These are phyloP conservation scores for Aplocera efformata DNA, from an alignment of 2,888 invertebrate genomes.

Conservation along the genomic window DNA sequence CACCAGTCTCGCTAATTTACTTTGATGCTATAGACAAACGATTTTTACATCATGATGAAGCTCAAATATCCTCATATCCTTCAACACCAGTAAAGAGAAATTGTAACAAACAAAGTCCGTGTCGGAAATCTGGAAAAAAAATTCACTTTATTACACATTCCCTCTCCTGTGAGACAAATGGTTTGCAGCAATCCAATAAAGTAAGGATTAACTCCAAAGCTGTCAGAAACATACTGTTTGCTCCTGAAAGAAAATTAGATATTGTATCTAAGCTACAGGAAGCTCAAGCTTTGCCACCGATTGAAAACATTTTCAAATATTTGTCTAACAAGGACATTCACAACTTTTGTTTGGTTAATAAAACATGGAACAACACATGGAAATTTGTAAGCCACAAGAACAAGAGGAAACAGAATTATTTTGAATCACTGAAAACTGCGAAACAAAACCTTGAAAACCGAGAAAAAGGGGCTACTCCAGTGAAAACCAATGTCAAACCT, in stretches of 20 bases:
- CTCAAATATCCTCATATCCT: conserved; percentile 51
- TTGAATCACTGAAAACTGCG: conserved; percentile 45
- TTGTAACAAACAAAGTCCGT: conserved; percentile 57
- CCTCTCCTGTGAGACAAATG: conserved; percentile 56
- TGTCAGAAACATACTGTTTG: conserved; percentile 43
- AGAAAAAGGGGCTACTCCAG: conserved; percentile 36
- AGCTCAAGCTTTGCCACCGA: conserved; percentile 47
- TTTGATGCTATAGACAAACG: conserved; percentile 30
- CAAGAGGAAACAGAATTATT: conserved; percentile 47
- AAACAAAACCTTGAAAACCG: conserved; percentile 65
- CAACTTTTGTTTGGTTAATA: conserved; percentile 63
- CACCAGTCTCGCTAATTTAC: conserved; percentile 27
- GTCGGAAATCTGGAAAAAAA: conserved; percentile 55
- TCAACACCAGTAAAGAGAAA: conserved; percentile 67
- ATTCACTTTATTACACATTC: conserved; percentile 64
- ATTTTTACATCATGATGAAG: conserved; percentile 32
- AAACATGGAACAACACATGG: conserved; percentile 59
- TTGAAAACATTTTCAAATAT: conserved; percentile 59
- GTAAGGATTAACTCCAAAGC: conserved; percentile 35
- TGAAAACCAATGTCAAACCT: conserved; percentile 32
- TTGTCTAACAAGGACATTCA: conserved; percentile 62
- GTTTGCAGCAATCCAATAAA: conserved; percentile 42
- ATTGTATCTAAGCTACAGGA: conserved; percentile 56
- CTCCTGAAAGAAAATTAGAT: conserved; percentile 64
- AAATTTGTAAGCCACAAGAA: conserved; percentile 47